Percentiles rank a stretch among this genome's conserved stretches.
Conservation (phyloP, 2,888 invertebrate species). For the Syritta pipiens region DNA sequence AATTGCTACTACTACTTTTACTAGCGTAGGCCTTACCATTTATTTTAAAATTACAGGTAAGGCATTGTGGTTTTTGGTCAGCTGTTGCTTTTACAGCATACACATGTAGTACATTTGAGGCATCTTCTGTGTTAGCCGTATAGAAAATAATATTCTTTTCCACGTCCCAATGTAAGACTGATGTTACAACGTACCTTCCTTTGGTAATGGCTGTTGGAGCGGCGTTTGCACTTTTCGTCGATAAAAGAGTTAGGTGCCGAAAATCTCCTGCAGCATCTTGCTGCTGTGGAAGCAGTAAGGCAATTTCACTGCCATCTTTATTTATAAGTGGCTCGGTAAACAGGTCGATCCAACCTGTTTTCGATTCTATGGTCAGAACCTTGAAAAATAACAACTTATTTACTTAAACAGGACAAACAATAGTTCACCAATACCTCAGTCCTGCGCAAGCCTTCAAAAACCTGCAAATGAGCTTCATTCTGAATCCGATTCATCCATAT, state of each 20-base stretch:
- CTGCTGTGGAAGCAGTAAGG: conserved; percentile 87
- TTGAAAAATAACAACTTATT: conserved; percentile 38
- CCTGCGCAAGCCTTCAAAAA: conserved; percentile 81
- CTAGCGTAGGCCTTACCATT: conserved; percentile 70
- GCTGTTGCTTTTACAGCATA: conserved; percentile 84
- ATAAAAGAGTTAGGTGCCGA: conserved; percentile 84
- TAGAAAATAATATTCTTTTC: conserved; percentile 87
- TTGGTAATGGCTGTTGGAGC: conserved; percentile 81
- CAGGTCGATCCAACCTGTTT: conserved; percentile 89
- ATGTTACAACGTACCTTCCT: conserved; percentile 86
- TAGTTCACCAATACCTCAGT: conserved; percentile 73
- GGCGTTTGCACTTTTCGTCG: conserved; percentile 76
- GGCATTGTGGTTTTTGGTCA: conserved; percentile 82
- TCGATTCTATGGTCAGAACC: conserved; percentile 74
- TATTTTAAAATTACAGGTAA: conserved; percentile 84
- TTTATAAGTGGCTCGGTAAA: conserved; percentile 87
- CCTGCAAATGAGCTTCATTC: conserved; percentile 84
- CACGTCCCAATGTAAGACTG: conserved; percentile 87
- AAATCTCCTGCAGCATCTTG: conserved; percentile 80
- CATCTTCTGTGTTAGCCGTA: conserved; percentile 87
- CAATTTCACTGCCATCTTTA: conserved; percentile 84
- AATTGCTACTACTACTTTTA: not conserved
- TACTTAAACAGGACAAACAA: not conserved
- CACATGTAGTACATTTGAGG: conserved; percentile 89
- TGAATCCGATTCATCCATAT: conserved; percentile 95